Conservation (phyloP, 2,888 invertebrate genomes). For the Doris montereyensis region DNA sequence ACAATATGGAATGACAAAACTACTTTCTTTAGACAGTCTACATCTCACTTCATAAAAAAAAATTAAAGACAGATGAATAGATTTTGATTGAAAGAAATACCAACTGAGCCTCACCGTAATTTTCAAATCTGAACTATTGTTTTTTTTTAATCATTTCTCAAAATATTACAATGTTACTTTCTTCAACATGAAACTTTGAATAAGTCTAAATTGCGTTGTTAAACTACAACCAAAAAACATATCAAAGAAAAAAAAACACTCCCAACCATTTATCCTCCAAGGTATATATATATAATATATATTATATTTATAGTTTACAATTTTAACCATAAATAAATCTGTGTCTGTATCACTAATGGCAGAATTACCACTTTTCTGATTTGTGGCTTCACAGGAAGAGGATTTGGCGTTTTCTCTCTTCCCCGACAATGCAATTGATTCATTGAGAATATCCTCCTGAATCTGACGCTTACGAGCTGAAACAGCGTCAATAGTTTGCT, state of each 20-base stretch:
- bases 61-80: no score
- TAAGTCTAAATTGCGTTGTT: no score
- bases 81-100: background rate
- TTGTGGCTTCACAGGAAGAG: background rate
- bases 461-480: slow-evolving; percentile 38
- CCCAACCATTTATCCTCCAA: no score
- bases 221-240: no score
- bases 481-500: slow-evolving; percentile 40
- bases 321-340: background rate
- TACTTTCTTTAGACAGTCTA: no score
- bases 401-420: background rate
- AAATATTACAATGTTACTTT: no score
- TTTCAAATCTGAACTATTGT: background rate
- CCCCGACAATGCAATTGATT: slow-evolving; percentile 30
- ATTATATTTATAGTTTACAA: background rate
- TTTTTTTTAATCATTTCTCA: no score
- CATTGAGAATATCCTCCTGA: slow-evolving; percentile 38
- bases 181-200: no score
- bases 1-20: no score
- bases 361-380: background rate
- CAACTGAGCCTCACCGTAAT: background rate
- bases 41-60: no score
- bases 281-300: background rate
- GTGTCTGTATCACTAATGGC: background rate
- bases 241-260: no score